Base-by-base conservation (phyloP, 2,888 invertebrate genomes). In the Caradrina kadenii region DNA sequence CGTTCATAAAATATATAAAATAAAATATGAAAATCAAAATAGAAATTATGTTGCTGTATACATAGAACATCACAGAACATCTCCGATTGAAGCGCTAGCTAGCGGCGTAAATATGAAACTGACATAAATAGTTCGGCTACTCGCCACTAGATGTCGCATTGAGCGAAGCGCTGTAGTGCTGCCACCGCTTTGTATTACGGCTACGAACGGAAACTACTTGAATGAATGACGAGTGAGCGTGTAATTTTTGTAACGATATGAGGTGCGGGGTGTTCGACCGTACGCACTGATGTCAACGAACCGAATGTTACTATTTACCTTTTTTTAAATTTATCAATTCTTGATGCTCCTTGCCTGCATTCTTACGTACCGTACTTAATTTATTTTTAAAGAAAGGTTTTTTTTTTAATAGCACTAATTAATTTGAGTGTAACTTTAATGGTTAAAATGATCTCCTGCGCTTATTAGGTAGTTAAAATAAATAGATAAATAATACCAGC, bases 271-370 rank as follows among this genome's bases (percentile, higher is more conserved):
- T 89, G 86, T 91, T 88, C 89, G 82, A 89, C 87, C 90, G 91
- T 92, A 93, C 92, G 88, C 90, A 88, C 82, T 69, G 86, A 87
- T 89, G 93, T 94, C 94, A 94, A 93, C 90, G 94, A 95, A 91
- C 95, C 87, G 86, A 79, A 83, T 82, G 87, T 89, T 90, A 88
- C 79, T 86, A 76, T 86, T 61, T 80, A 80, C 68, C 54, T 77
- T 68, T 73, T 74, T 70, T 65, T 53, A 63, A 68, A 66, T 45
- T 48, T 48, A 54, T 67, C 52, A 48, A 64, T 55, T 52, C 70
- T 70, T 50, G 35, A 69, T 62, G 31, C 54, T 75, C 21, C n/a
- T 26, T 48, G 42, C 17, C 35, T 45, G 39, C 19, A 45, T 71
- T 53, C 35, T 53, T n/a, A 35, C 60, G 19, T 42, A 67, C 8